Percentiles rank a stretch among this genome's conserved stretches.
Evolutionary conservation across 2,888 invertebrate genomes (phyloP).

Genomic region (Tetramorium bicarinatum): DNA sequence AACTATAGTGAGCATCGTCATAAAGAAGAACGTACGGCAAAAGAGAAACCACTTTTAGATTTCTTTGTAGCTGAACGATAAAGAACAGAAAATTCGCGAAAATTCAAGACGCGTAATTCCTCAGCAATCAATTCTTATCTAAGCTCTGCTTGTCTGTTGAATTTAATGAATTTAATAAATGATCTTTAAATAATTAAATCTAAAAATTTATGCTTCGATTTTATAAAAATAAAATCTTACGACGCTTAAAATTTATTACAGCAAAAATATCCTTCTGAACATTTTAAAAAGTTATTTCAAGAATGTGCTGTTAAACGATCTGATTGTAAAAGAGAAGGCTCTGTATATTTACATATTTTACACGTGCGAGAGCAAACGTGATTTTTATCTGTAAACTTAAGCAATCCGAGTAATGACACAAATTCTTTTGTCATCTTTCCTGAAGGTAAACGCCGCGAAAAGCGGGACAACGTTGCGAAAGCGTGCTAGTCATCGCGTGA

Average conservation of each 20-base stretch:
- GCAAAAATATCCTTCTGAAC: background rate
- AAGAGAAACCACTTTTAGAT: conserved; percentile 29
- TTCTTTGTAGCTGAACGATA: background rate
- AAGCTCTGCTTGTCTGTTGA: background rate
- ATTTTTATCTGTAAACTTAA: conserved; percentile 21
- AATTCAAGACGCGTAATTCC: background rate
- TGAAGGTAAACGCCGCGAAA: conserved; percentile 36
- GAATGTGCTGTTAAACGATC: conserved; percentile 5
- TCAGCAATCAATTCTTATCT: conserved; percentile 5
- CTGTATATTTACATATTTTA: background rate
- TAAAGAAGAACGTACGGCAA: conserved; percentile 4
- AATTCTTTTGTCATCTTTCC: conserved; percentile 20
- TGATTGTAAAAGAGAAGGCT: background rate
- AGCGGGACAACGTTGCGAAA: conserved; percentile 34
- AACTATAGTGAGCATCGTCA: conserved; percentile 11
- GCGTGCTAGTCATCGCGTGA: conserved; percentile 32
- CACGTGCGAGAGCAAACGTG: background rate
- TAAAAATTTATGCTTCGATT: background rate
- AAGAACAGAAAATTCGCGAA: conserved; percentile 2
- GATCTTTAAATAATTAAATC: no score
- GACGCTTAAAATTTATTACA: background rate
- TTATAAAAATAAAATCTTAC: background rate
- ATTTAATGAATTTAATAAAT: background rate
- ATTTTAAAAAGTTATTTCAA: background rate
- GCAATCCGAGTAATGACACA: conserved; percentile 2